Evolutionary conservation across 2,797 vertebrate species (phyloP).

Genomic region (Propithecus perrieri): DNA sequence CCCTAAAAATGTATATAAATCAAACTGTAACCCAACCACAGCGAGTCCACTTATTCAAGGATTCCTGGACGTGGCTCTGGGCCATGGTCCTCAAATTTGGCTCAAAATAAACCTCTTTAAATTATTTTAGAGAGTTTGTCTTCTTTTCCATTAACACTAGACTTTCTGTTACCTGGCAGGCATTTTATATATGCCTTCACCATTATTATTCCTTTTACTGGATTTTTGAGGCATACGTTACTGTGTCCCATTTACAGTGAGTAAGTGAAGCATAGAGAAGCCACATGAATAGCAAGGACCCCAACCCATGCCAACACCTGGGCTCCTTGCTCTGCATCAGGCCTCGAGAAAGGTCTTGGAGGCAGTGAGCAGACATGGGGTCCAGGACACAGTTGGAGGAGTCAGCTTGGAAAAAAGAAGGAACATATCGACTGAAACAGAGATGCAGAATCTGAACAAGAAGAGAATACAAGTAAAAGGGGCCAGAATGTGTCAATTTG

Average conservation of each 20-base stretch:
- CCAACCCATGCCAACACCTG: background rate
- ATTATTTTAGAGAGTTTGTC: too few relatives aligned
- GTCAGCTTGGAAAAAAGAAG: background rate
- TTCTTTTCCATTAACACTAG: too few relatives aligned
- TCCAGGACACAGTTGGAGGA: background rate
- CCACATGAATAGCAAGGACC: background rate
- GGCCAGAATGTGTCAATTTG: fast-evolving
- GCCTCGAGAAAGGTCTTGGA: background rate
- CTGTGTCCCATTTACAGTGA: background rate
- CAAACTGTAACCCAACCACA: too few relatives aligned
- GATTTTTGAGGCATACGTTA: background rate
- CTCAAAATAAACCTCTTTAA: too few relatives aligned
- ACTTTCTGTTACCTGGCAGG: background rate
- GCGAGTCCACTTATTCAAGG: too few relatives aligned
- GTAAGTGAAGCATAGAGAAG: background rate
- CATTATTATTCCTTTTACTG: background rate
- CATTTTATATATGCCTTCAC: background rate
- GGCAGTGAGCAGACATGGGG: fast-evolving
- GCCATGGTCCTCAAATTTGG: too few relatives aligned
- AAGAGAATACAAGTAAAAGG: background rate
- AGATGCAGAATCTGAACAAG: background rate
- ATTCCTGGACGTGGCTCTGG: too few relatives aligned
- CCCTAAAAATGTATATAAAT: too few relatives aligned
- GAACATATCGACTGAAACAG: background rate
- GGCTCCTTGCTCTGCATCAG: background rate